Evolutionary conservation across 1,140 invertebrate species (phyloP).

Genomic region (Sarcophaga bullata): DNA sequence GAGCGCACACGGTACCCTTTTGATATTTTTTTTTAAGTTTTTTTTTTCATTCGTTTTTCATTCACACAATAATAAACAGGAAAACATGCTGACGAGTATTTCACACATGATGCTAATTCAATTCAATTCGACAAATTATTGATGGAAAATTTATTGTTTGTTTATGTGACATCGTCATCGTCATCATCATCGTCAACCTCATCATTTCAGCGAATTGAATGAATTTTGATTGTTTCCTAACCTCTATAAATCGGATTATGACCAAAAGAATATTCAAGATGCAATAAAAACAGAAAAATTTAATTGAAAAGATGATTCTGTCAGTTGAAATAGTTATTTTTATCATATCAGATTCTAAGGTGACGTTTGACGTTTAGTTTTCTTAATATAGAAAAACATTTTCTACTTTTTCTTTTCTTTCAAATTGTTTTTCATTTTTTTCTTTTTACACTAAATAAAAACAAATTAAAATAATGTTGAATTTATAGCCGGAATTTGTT

Average conservation of each 20-base stretch:
- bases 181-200: neutral
- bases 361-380: too few relatives aligned
- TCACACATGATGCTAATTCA: neutral
- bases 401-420: too few relatives aligned
- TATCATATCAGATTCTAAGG: too few relatives aligned
- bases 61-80: neutral
- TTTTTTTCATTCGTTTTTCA: too few relatives aligned
- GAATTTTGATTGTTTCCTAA: neutral
- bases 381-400: too few relatives aligned
- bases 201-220: neutral
- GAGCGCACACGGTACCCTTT: neutral
- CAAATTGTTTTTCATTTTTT: too few relatives aligned
- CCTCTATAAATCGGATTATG: neutral
- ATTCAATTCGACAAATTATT: neutral
- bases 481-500: too few relatives aligned
- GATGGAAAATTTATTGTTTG: conserved; percentile 3
- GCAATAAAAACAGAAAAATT: too few relatives aligned
- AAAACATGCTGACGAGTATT: conserved; percentile 5
- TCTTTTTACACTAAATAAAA: too few relatives aligned
- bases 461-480: too few relatives aligned
- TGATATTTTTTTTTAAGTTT: neutral
- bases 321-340: too few relatives aligned
- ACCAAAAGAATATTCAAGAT: neutral
- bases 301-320: too few relatives aligned
- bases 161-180: neutral